Evolutionary conservation across 2,888 invertebrate species (phyloP).

Genomic region (Leptopilina syphax): DNA sequence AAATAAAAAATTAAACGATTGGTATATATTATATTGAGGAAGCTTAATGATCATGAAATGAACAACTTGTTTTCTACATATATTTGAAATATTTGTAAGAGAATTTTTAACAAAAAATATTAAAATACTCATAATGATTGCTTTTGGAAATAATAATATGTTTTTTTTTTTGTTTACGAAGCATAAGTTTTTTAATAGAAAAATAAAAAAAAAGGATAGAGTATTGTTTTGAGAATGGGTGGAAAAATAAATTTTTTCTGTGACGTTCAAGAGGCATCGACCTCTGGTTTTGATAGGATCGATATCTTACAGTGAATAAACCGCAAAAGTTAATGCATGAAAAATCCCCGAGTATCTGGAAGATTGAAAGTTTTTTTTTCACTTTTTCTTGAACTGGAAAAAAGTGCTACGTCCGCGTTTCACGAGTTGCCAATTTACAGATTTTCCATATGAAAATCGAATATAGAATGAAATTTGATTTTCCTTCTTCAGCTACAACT

Average conservation of each 20-base stretch:
- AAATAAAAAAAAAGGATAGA: too few relatives aligned
- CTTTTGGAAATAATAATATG: too few relatives aligned
- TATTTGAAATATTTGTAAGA: too few relatives aligned
- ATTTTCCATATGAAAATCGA: background rate
- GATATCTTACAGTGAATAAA: conserved; percentile 24
- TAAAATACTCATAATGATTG: too few relatives aligned
- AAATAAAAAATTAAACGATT: too few relatives aligned
- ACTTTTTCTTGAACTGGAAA: background rate
- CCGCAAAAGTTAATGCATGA: conserved; percentile 20
- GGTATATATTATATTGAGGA: too few relatives aligned
- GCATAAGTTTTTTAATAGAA: too few relatives aligned
- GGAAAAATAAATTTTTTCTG: conserved; percentile 26
- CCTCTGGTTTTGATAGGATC: background rate
- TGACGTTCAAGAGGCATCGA: conserved; percentile 26
- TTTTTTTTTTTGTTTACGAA: too few relatives aligned
- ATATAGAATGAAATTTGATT: background rate
- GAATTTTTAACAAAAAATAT: too few relatives aligned
- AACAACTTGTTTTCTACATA: too few relatives aligned
- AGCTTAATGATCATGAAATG: too few relatives aligned
- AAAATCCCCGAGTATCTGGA: background rate
- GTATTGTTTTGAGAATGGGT: background rate
- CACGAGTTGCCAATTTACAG: conserved; percentile 3
- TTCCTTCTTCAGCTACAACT: background rate
- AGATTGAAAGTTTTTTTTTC: conserved; percentile 7
- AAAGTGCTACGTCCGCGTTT: background rate